These are phyloP conservation scores for Rotaria macrura DNA, from an alignment of 2,888 invertebrate species.

Conservation along the genomic window DNA sequence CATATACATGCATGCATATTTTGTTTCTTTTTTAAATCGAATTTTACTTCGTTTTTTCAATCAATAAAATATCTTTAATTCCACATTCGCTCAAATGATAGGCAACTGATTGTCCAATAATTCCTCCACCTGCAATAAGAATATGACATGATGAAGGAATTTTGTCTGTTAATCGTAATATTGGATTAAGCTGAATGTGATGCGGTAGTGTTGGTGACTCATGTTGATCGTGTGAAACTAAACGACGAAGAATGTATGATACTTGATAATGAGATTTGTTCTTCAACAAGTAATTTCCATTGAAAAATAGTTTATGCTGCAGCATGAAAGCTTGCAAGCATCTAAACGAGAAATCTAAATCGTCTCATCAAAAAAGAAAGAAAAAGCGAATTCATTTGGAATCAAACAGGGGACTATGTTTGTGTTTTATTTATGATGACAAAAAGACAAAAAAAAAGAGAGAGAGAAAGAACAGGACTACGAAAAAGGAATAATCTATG, in stretches of 20 bases:
- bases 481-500: background rate
- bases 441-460: background rate
- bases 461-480: too few species aligned
- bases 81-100: slow-evolving; percentile 73
- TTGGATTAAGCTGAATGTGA: background rate
- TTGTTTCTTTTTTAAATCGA: background rate
- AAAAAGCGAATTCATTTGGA: background rate
- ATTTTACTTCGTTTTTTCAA: slow-evolving; percentile 51
- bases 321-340: background rate
- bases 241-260: background rate
- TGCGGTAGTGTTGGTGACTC: background rate
- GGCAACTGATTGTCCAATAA: slow-evolving; percentile 80
- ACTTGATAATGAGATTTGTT: background rate
- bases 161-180: background rate
- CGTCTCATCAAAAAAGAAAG: background rate
- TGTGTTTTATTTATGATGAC: background rate
- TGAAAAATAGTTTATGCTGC: background rate
- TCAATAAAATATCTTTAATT: slow-evolving; percentile 67
- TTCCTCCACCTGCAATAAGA: slow-evolving; percentile 80
- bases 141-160: slow-evolving; percentile 12
- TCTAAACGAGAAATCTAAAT: background rate
- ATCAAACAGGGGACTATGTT: background rate
- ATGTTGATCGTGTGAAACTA: slow-evolving; percentile 13
- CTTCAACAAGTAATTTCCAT: background rate
- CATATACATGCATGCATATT: background rate